Conservation (phyloP, 2,888 invertebrate genomes). For the Malthinus flaveolus region DNA sequence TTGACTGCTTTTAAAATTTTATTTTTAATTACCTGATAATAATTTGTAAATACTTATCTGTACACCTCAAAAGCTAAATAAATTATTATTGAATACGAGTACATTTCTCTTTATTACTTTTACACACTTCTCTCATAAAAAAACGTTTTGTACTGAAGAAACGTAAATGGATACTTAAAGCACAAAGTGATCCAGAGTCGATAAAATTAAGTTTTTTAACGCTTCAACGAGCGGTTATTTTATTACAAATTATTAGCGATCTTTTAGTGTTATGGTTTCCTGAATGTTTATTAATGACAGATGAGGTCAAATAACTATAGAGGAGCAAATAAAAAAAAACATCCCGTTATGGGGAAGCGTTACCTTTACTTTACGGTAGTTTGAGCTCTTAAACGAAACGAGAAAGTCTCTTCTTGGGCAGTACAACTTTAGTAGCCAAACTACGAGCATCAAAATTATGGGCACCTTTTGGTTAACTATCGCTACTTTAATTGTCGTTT, state of each 20-base stretch:
- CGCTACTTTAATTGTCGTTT: not conserved
- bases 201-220: too few relatives aligned
- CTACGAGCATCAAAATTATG: conserved; percentile 20
- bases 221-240: too few relatives aligned
- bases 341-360: conserved; percentile 28
- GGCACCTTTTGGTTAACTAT: conserved; percentile 12
- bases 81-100: too few relatives aligned
- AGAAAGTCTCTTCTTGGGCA: conserved; percentile 18
- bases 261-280: not conserved
- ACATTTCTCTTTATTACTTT: too few relatives aligned
- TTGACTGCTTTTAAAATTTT: not conserved
- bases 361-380: conserved; percentile 29
- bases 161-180: too few relatives aligned
- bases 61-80: too few relatives aligned
- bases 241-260: not conserved
- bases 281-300: conserved; percentile 2
- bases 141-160: too few relatives aligned
- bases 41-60: not conserved
- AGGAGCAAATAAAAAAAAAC: conserved; percentile 15
- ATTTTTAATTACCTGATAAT: conserved; percentile 2
- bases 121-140: too few relatives aligned
- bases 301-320: conserved; percentile 18
- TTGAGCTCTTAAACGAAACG: conserved; percentile 20
- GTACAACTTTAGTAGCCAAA: conserved; percentile 20
- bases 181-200: too few relatives aligned